Evolutionary conservation across 2,888 invertebrate genomes (phyloP).

Genomic region (Venusia cambrica): DNA sequence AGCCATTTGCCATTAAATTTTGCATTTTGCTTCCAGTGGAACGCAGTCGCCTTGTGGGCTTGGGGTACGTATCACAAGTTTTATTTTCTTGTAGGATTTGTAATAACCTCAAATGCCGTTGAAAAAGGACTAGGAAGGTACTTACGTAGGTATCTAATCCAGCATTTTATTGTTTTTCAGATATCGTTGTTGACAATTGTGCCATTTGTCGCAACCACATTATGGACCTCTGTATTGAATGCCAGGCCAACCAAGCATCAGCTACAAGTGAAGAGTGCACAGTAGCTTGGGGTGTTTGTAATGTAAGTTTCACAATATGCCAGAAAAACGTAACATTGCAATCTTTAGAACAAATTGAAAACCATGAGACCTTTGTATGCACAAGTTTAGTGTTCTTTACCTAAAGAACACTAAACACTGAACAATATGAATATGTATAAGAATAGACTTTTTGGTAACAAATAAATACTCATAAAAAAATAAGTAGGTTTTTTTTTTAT

Average conservation of each 20-base stretch:
- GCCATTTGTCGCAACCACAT: conserved; percentile 99
- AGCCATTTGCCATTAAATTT: conserved; percentile 20
- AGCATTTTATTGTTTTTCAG: too few species aligned
- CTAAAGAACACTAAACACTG: too few species aligned
- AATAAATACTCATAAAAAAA: too few species aligned
- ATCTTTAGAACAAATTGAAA: too few species aligned
- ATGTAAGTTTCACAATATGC: conserved; percentile 89
- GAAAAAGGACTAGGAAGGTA: conserved; percentile 4
- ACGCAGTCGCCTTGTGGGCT: conserved; percentile 99
- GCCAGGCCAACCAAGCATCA: conserved; percentile 98
- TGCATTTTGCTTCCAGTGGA: conserved; percentile 88
- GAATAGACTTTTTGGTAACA: too few species aligned
- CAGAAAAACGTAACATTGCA: too few species aligned
- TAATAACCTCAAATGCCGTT: conserved; percentile 1
- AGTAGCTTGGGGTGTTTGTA: conserved; percentile 99
- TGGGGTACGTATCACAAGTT: conserved; percentile 86
- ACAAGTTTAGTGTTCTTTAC: too few species aligned
- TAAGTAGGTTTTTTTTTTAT: too few species aligned
- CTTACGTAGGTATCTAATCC: too few species aligned
- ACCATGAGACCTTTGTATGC: too few species aligned
- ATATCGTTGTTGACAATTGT: conserved; percentile 99
- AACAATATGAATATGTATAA: too few species aligned
- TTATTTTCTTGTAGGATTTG: background rate
- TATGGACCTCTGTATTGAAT: conserved; percentile 99
- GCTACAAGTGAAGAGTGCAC: conserved; percentile 99